These are phyloP conservation scores for Pyrocoelia pectoralis DNA, from an alignment of 2,888 invertebrate species.

Conservation along the genomic window DNA sequence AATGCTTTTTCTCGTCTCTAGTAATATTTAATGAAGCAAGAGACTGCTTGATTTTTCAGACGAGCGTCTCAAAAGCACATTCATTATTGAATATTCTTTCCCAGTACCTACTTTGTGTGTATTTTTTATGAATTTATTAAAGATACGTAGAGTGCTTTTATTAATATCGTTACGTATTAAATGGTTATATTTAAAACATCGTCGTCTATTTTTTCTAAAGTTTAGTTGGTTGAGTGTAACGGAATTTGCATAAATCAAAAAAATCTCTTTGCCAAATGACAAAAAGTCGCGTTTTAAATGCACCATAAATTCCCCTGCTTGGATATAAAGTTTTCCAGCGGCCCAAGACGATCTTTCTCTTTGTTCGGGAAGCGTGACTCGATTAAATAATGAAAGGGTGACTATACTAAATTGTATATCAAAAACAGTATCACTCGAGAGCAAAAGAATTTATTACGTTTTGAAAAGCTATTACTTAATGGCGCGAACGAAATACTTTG, in stretches of 20 bases:
- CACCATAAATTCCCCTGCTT: constrained; percentile 42
- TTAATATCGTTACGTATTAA: constrained; percentile 2
- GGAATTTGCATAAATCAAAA: constrained; percentile 47
- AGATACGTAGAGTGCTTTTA: constrained; percentile 7
- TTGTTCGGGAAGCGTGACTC: background rate
- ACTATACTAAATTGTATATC: constrained; percentile 33
- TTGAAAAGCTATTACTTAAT: constrained; percentile 43
- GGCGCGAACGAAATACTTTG: constrained; percentile 38
- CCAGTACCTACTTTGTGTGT: constrained; percentile 29
- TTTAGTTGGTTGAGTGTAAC: constrained; percentile 12
- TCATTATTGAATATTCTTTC: constrained; percentile 42
- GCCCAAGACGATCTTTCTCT: constrained; percentile 20
- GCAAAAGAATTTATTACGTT: constrained; percentile 40
- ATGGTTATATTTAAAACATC: background rate
- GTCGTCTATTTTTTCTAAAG: constrained; percentile 1
- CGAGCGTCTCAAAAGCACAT: constrained; percentile 36
- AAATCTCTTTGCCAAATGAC: constrained; percentile 46
- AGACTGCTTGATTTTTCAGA: constrained; percentile 37
- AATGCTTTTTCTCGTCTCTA: constrained; percentile 43
- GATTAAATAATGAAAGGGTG: background rate
- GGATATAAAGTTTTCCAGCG: constrained; percentile 37
- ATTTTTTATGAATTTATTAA: constrained; percentile 31
- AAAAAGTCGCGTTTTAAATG: constrained; percentile 47
- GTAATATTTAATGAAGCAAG: constrained; percentile 41
- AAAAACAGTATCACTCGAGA: constrained; percentile 35